Evolutionary conservation across 2,113 vertebrate species (phyloP).

Genomic region (Atherinomorus stipes): DNA sequence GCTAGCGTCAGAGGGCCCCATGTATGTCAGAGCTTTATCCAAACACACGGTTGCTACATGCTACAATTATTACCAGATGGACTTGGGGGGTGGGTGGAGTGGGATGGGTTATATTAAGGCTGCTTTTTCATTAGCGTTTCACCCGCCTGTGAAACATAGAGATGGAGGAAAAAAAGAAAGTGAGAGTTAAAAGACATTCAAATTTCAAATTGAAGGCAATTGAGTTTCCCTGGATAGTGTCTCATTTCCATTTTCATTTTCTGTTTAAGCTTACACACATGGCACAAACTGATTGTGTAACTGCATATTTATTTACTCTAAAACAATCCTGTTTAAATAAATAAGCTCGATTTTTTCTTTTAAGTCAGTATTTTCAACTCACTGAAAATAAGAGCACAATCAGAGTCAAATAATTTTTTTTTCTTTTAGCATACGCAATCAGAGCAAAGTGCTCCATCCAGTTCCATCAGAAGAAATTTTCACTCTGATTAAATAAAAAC

Average conservation of each 20-base stretch:
- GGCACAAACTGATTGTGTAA: neutral
- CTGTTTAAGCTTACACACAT: constrained; percentile 2
- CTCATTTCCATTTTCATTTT: constrained; percentile 24
- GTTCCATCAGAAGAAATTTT: neutral
- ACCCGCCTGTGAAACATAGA: constrained; percentile 33
- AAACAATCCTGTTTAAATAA: too few relatives aligned
- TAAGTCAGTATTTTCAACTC: too few relatives aligned
- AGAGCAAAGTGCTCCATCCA: neutral
- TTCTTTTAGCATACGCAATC: neutral
- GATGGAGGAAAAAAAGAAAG: neutral
- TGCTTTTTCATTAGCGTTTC: constrained; percentile 73
- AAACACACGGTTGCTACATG: constrained; percentile 82
- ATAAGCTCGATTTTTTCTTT: too few relatives aligned
- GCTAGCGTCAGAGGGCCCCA: constrained; percentile 69
- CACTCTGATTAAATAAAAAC: neutral
- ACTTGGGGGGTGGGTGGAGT: constrained; percentile 59
- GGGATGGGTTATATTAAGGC: constrained; percentile 72
- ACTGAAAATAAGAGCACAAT: neutral
- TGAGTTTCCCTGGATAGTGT: constrained; percentile 12
- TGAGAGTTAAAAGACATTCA: neutral
- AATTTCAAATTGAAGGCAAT: constrained; percentile 33
- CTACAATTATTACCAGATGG: constrained; percentile 82
- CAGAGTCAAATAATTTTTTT: too few relatives aligned
- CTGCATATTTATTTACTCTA: too few relatives aligned
- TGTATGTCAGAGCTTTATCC: constrained; percentile 79